Evolutionary conservation across 2,888 invertebrate genomes (phyloP).

Genomic region (Uropetala carovei): DNA sequence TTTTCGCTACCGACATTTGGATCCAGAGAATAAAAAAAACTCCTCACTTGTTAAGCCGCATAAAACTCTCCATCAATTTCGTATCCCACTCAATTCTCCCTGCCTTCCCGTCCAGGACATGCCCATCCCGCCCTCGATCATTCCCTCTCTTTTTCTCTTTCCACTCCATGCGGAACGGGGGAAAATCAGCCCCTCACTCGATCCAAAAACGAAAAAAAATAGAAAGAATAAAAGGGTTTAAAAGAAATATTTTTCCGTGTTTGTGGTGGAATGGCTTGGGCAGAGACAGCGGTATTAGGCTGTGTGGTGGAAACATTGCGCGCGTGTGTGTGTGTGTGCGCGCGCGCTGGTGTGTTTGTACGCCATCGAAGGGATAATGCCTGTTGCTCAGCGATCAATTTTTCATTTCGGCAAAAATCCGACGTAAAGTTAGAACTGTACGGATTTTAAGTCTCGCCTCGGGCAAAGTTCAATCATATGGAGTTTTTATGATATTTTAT

Average conservation of each 20-base stretch:
- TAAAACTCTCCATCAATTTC: slow-evolving; percentile 19
- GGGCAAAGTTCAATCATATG: no score
- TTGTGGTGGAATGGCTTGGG: neutral
- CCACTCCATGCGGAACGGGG: neutral
- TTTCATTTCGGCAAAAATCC: neutral
- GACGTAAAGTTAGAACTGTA: no score
- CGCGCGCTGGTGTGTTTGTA: neutral
- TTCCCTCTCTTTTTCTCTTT: neutral
- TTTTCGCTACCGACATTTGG: neutral
- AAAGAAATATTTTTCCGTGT: slow-evolving; percentile 5
- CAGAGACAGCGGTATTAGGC: slow-evolving; percentile 3
- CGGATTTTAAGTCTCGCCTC: no score
- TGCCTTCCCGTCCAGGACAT: neutral
- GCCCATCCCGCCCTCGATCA: neutral
- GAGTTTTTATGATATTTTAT: no score
- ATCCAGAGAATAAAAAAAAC: slow-evolving; percentile 30
- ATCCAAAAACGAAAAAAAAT: slow-evolving; percentile 2
- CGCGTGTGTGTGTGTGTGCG: neutral
- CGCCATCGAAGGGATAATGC: neutral
- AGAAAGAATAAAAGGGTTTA: neutral
- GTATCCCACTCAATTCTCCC: slow-evolving; percentile 43
- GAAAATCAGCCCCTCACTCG: neutral
- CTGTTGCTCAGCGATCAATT: neutral
- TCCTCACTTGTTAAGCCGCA: slow-evolving; percentile 34
- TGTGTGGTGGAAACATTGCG: neutral